A percentile compares a stretch with the other conserved stretches of the same genome.
Conservation (phyloP, 1,140 invertebrate genomes). For the Drosophila insularis region DNA sequence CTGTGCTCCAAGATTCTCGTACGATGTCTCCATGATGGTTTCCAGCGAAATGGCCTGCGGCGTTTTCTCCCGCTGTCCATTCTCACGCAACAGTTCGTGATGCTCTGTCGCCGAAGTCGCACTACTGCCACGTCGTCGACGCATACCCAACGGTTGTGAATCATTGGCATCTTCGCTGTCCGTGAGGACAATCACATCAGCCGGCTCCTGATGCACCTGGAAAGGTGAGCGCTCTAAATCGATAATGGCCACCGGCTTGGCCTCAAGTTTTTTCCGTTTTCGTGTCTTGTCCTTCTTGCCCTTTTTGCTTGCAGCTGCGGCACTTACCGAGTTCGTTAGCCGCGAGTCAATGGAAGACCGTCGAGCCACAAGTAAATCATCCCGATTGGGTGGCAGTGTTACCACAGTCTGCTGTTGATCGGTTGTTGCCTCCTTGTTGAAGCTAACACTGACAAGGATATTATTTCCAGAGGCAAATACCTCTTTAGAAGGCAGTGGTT, state of each 20-base stretch:
- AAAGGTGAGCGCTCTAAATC: constrained; percentile 93
- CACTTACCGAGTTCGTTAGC: neutral
- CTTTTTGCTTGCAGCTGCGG: constrained; percentile 34
- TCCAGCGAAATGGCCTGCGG: constrained; percentile 58
- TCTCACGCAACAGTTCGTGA: constrained; percentile 47
- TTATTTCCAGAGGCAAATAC: constrained; percentile 96
- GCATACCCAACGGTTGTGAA: constrained; percentile 31
- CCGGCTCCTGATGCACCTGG: constrained; percentile 89
- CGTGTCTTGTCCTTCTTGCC: constrained; percentile 54
- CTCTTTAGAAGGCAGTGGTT: constrained; percentile 90
- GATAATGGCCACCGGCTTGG: constrained; percentile 90
- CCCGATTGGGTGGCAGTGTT: constrained; percentile 64
- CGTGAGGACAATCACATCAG: constrained; percentile 91
- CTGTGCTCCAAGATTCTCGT: constrained; percentile 56
- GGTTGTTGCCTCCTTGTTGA: constrained; percentile 87
- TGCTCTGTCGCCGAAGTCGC: constrained; percentile 38
- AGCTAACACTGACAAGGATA: constrained; percentile 95
- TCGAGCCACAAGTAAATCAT: constrained; percentile 63
- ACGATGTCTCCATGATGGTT: constrained; percentile 75
- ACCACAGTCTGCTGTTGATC: constrained; percentile 62
- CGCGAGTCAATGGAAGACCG: constrained; percentile 64
- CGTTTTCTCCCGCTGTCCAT: constrained; percentile 68
- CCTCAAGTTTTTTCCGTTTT: constrained; percentile 83
- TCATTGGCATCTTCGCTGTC: constrained; percentile 88
- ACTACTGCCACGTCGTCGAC: constrained; percentile 35